These are phyloP conservation scores for Leucophenga montana DNA, from an alignment of 2,888 invertebrate genomes.

Conservation along the genomic window DNA sequence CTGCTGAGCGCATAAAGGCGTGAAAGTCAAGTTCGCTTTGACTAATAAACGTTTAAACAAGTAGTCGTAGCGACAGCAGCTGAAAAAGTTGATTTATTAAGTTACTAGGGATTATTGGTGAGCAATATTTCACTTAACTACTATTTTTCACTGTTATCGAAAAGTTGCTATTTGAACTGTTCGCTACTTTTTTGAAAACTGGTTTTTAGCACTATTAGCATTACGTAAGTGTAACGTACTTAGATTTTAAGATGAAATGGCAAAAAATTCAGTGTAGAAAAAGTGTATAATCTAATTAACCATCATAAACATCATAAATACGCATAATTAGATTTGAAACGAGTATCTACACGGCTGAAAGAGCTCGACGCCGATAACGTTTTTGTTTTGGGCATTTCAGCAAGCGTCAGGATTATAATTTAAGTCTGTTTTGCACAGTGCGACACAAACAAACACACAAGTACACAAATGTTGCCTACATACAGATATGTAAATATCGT, in stretches of 20 bases:
- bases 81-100: neutral
- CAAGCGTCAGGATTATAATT: constrained; percentile 58
- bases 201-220: too few species aligned
- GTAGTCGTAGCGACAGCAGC: neutral
- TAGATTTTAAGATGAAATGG: too few species aligned
- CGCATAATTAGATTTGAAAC: neutral
- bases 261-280: too few species aligned
- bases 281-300: too few species aligned
- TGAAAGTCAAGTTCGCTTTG: constrained; percentile 14
- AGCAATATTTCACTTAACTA: too few species aligned
- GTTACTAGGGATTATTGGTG: too few species aligned
- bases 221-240: too few species aligned
- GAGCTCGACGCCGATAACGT: neutral
- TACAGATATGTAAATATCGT: neutral
- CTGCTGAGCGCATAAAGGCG: neutral
- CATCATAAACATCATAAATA: too few species aligned
- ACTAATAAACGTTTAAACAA: neutral
- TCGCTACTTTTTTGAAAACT: too few species aligned
- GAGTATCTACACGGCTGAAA: too few species aligned
- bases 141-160: too few species aligned
- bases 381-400: constrained; percentile 46
- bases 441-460: constrained; percentile 32
- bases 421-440: constrained; percentile 51
- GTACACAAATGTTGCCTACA: neutral
- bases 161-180: too few species aligned